phyloP scores from a whole-genome alignment of 2,797 vertebrate species.

The Lagodon rhomboides region DNA sequence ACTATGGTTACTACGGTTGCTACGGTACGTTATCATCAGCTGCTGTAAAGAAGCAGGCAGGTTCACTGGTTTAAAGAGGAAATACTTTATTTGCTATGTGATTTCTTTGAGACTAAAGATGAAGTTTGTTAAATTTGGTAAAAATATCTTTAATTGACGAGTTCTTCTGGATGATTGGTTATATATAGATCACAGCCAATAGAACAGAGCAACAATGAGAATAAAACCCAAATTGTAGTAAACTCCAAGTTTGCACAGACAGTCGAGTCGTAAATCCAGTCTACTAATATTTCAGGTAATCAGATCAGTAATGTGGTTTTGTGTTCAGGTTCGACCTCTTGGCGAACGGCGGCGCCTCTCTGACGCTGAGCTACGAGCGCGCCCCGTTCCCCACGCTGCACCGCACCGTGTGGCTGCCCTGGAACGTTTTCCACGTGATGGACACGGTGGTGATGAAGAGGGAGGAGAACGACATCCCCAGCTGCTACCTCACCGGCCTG shows the following conservation, averaged over 20 bases:
- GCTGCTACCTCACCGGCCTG: constrained; percentile 95
- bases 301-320: not conserved
- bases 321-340: constrained; percentile 94
- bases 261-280: no score
- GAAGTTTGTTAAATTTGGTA: not conserved
- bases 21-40: not conserved
- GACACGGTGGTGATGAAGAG: constrained; percentile 98
- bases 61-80: not conserved
- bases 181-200: not conserved
- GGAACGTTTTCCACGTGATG: constrained; percentile 98
- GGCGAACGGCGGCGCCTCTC: constrained; percentile 94
- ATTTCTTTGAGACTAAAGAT: not conserved
- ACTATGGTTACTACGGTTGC: no score
- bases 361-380: constrained; percentile 94
- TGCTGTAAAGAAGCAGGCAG: not conserved
- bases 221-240: no score
- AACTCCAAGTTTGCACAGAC: no score
- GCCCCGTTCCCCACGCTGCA: constrained; percentile 92
- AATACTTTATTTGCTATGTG: no score
- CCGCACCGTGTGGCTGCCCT: constrained; percentile 96
- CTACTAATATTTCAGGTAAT: not conserved
- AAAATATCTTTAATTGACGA: not conserved
- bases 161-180: not conserved
- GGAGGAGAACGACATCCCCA: constrained; percentile 95
- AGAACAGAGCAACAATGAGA: not conserved